A percentile compares a stretch with the other conserved stretches of the same genome.
Evolutionary conservation across 2,888 invertebrate genomes (phyloP).

Genomic region (Stenodera caucasica): DNA sequence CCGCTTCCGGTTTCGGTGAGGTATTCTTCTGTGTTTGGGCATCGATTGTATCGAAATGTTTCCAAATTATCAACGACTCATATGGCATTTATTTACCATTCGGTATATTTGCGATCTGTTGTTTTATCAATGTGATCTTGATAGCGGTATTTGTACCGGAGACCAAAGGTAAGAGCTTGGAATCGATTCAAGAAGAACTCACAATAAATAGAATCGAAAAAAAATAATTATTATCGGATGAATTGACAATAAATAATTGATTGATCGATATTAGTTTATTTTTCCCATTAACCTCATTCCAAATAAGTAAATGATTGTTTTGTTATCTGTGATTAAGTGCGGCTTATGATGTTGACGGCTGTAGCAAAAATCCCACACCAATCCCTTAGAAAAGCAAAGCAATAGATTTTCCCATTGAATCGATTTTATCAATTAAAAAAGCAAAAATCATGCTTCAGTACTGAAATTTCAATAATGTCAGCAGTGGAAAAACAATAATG

Average conservation of each 20-base stretch:
- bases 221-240: background rate
- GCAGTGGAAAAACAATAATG: no score
- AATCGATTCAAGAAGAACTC: constrained; percentile 64
- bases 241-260: background rate
- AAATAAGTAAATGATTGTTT: no score
- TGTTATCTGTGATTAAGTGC: no score
- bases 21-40: constrained; percentile 57
- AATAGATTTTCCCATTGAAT: no score
- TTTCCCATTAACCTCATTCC: no score
- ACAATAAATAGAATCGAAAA: background rate
- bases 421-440: no score
- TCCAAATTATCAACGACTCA: constrained; percentile 58
- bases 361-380: no score
- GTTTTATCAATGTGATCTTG: constrained; percentile 63
- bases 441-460: no score
- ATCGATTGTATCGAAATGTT: constrained; percentile 56
- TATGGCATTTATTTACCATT: constrained; percentile 67
- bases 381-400: no score
- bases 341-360: no score
- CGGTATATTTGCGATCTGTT: constrained; percentile 65
- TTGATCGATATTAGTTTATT: no score
- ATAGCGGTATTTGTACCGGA: constrained; percentile 64
- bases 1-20: constrained; percentile 61
- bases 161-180: constrained; percentile 71
- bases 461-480: no score